Percentiles rank a stretch among this genome's conserved stretches.
These are phyloP conservation scores for Aporrectodea caliginosa DNA, from an alignment of 1,140 invertebrate genomes.

Conservation along the genomic window DNA sequence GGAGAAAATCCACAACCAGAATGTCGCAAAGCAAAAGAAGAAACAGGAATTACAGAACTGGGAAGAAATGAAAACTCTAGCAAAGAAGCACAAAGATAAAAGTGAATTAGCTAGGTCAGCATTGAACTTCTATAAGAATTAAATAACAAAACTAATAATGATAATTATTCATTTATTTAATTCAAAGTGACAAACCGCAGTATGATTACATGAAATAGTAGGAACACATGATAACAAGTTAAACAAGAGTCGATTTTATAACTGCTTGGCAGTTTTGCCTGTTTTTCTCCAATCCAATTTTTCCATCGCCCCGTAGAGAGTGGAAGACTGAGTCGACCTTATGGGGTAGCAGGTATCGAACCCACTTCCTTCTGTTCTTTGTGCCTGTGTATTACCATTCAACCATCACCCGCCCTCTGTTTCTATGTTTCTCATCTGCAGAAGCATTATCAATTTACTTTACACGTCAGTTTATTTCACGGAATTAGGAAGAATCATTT, in stretches of 20 bases:
- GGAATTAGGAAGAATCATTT: no score
- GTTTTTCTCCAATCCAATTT: background rate
- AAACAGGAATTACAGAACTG: constrained; percentile 74
- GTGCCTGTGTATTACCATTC: no score
- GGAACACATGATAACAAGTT: background rate
- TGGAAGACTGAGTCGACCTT: no score
- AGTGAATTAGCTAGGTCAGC: constrained; percentile 73
- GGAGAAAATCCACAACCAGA: constrained; percentile 52
- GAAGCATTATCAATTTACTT: no score
- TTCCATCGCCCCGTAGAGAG: no score
- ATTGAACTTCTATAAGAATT: no score
- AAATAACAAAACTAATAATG: no score
- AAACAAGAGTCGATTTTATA: background rate
- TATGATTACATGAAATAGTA: background rate
- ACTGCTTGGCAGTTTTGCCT: background rate
- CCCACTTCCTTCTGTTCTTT: no score
- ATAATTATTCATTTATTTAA: background rate
- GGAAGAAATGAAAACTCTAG: constrained; percentile 77
- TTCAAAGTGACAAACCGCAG: background rate
- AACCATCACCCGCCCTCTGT: no score
- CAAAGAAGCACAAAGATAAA: constrained; percentile 77
- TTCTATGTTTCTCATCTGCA: no score
- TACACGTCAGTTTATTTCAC: no score
- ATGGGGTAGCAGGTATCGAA: no score
- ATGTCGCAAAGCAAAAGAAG: constrained; percentile 72